These are phyloP conservation scores for Tribolium castaneum DNA, from an alignment of 1,140 invertebrate species.

Conservation along the genomic window DNA sequence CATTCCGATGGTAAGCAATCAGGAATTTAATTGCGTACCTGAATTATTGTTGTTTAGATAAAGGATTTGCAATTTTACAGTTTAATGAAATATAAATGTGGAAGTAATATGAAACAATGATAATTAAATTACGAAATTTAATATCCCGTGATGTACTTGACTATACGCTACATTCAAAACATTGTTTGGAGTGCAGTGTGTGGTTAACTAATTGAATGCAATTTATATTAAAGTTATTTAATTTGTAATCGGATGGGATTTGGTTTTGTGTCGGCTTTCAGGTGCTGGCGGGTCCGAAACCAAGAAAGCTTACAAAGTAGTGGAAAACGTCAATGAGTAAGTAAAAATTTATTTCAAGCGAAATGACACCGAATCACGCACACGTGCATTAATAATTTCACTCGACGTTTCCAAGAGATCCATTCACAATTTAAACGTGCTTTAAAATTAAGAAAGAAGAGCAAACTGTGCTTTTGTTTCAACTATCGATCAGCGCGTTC, in stretches of 20 bases:
- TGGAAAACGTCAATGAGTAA: conserved; percentile 55
- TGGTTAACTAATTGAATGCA: conserved; percentile 3
- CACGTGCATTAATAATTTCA: not conserved
- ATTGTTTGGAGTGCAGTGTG: not conserved
- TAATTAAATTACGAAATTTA: conserved; percentile 18
- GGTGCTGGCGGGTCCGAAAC: conserved; percentile 49
- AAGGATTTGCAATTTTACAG: conserved; percentile 1
- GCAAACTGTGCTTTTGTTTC: not conserved
- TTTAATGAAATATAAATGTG: conserved; percentile 24
- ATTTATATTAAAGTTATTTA: not conserved
- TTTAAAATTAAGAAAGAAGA: not conserved
- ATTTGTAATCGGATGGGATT: not conserved
- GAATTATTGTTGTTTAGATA: not conserved
- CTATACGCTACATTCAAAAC: not conserved
- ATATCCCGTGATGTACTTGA: not conserved
- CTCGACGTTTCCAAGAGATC: not conserved
- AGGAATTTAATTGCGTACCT: not conserved
- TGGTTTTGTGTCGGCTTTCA: not conserved
- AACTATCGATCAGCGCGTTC: not conserved
- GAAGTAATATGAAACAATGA: conserved; percentile 20
- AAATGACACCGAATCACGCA: not conserved
- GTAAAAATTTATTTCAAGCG: conserved; percentile 38
- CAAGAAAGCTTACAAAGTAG: conserved; percentile 53
- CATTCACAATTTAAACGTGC: not conserved
- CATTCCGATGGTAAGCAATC: conserved; percentile 36